Conservation (phyloP, 2,113 vertebrate species). For the Lontra canadensis region DNA sequence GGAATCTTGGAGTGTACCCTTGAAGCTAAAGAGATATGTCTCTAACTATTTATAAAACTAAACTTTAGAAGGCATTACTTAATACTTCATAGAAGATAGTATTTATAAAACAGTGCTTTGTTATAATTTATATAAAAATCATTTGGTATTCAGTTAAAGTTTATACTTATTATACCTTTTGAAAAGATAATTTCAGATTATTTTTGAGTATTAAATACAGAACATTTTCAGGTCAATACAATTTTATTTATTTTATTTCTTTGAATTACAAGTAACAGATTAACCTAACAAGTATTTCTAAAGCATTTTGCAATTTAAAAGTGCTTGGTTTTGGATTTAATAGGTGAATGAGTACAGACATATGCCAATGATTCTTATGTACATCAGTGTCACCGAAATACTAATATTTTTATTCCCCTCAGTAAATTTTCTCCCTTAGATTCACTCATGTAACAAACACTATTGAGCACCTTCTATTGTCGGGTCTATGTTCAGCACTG, state of each 20-base stretch:
- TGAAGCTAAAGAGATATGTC: neutral
- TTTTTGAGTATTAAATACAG: neutral
- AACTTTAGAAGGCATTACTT: neutral
- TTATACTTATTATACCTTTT: neutral
- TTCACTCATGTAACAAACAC: neutral
- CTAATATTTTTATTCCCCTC: neutral
- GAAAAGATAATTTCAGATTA: neutral
- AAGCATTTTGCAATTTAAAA: neutral
- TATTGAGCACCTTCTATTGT: neutral
- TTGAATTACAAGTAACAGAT: neutral
- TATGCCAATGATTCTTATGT: neutral
- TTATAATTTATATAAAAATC: slow-evolving; percentile 11
- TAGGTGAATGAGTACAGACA: neutral
- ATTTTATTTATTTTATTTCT: slow-evolving; percentile 15
- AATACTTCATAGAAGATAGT: neutral
- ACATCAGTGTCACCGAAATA: neutral
- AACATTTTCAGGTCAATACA: neutral
- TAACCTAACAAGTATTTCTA: neutral
- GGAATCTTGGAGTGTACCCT: neutral
- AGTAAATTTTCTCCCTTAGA: neutral
- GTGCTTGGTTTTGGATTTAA: neutral
- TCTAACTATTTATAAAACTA: neutral
- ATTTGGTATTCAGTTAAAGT: neutral
- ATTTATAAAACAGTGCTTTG: neutral
- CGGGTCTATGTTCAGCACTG: neutral